These are phyloP conservation scores for Drosophila sp. DNA, from an alignment of 1,140 invertebrate genomes.

Conservation along the genomic window DNA sequence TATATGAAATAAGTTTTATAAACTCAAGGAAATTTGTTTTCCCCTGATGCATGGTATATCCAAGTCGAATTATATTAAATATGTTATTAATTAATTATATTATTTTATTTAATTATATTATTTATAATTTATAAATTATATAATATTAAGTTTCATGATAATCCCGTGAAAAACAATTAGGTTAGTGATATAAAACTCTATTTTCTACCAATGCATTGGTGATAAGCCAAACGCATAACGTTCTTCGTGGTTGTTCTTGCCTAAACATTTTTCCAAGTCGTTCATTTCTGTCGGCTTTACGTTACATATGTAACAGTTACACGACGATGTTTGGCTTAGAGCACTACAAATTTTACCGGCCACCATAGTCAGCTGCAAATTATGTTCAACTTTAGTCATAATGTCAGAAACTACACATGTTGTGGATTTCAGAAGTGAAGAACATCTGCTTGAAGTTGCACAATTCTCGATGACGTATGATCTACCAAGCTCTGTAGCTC, in stretches of 20 bases:
- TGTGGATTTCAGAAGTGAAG: constrained; percentile 10
- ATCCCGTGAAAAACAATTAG: too few species aligned
- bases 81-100: too few species aligned
- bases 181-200: too few species aligned
- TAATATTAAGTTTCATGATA: too few species aligned
- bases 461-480: constrained; percentile 29
- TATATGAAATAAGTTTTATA: too few species aligned
- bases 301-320: constrained; percentile 16
- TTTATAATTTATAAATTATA: too few species aligned
- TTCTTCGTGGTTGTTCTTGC: constrained; percentile 11
- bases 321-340: constrained; percentile 11
- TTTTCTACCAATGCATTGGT: background rate
- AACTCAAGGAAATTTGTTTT: too few species aligned
- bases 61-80: too few species aligned
- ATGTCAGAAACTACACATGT: too few species aligned
- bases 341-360: constrained; percentile 17
- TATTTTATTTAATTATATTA: too few species aligned
- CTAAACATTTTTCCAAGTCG: constrained; percentile 23
- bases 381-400: constrained; percentile 20
- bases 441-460: constrained; percentile 27
- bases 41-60: too few species aligned
- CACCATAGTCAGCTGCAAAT: constrained; percentile 20
- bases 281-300: constrained; percentile 27
- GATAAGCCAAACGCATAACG: constrained; percentile 1
- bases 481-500: constrained; percentile 33